Evolutionary conservation across 2,113 vertebrate genomes (phyloP), one percentile per base, ranked within the genome.

Genomic region (Spea multiplicata): DNA sequence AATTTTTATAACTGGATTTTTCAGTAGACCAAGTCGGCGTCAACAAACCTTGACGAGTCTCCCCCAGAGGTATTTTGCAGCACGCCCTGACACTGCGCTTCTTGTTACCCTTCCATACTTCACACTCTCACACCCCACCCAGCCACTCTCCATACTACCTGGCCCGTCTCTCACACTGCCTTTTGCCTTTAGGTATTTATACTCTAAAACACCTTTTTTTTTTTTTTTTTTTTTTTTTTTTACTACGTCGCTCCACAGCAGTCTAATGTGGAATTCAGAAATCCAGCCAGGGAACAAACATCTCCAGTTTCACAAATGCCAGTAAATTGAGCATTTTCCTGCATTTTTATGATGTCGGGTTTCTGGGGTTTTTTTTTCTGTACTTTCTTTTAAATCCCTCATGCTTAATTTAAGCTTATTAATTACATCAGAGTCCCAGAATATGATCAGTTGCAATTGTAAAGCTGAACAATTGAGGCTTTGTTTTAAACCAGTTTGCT

Each of bases 271-370:
- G 47, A 78, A 79, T 53, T 55, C 44, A 66, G 0, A 53, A 55
- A 73, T 66, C 70, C 52, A 79, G 70, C 62, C 50, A 73, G 66
- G 77, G 77, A 79, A 79, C 71, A 79, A 44, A 73, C 66, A 46
- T 67, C 62, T 73, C 14, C 62, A 30, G n/a, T n/a, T 73, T 44
- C 61, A 66, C 57, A 55, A 65, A 66, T 79, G 61, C 77, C 77
- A 73, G 77, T 79, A 79, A 79, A 73, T n/a, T 79, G 76, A 45
- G 66, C 61, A 13, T 72, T 72, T 79, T 52, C 50, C 50, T 57
- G 59, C 44, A 57, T 14, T n/a, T n/a, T 47, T 48, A 49, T 79
- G 70, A 79, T 73, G 77, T 73, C 61, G 73, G 10, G 9, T 73
- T 67, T 70, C 62, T 73, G 62, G n/a, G n/a, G n/a, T n/a, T n/a